Evolutionary conservation across 2,113 vertebrate species (phyloP), one percentile per base, ranked within the genome.

Genomic region (Tupaia chinensis): DNA sequence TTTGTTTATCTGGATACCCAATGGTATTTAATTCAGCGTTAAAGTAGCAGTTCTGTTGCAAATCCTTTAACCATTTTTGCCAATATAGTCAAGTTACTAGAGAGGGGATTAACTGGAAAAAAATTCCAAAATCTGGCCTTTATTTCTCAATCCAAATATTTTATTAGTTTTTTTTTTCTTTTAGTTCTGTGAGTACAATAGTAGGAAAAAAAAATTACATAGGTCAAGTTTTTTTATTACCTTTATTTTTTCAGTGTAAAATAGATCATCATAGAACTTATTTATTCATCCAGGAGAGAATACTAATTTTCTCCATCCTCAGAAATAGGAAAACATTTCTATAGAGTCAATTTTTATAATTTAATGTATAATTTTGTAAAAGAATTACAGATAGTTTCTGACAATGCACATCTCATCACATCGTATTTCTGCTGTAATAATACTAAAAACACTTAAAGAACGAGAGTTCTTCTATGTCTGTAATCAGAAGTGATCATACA

Each of bases 21-120:
- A 87, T 89, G 54, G 58, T 86, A 76, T 92, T 95, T 89, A 87
- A 95, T 66, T 94, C 69, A 34, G 60, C 73, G 65, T 92, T 80
- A 66, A 88, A 86, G 58, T 58, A 89, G 13, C 60, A 23, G 34
- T 69, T 53, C 8, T 72, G 58, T 82, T 72, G 60, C 66, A 79
- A 96, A 77, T 79, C 34, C 22, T 69, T 56, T 60, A 87, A 34
- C 53, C 77, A 7, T 56, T 19, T 12, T 95, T 92, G 73, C 25
- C 73, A 85, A 25, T 72, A 25, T 20, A 74, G 54, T 85, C 34
- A 83, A 44, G 15, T 87, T 83, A 70, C 70, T 27, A 82, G 53
- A 84, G 23, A 69, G 19, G 53, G 19, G 79, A 82, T 85, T 96
- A 88, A 83, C 72, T 84, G 29, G 63, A 4, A 61, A 66, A 95